Conservation (phyloP, 2,113 vertebrate genomes). For the Istiophorus platypterus region DNA sequence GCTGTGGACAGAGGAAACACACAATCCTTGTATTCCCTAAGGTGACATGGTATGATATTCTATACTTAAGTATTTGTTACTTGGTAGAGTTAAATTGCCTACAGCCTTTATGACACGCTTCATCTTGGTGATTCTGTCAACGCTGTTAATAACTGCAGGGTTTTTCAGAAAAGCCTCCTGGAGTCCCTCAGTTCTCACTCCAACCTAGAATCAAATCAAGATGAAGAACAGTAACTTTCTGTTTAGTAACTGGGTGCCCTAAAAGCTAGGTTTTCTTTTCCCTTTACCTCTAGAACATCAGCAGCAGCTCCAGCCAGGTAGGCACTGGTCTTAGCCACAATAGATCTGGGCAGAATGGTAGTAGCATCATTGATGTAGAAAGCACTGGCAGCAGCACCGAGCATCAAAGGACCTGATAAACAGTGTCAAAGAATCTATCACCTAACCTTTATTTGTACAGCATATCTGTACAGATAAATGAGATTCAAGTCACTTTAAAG, state of each 20-base stretch:
- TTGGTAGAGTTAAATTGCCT: slow-evolving; percentile 40
- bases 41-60: not conserved
- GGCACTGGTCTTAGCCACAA: slow-evolving; percentile 83
- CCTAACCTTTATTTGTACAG: not conserved
- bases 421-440: not conserved
- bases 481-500: not conserved
- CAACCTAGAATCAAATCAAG: slow-evolving; percentile 75
- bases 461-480: not conserved
- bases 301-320: slow-evolving; percentile 84
- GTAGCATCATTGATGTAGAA: slow-evolving; percentile 87
- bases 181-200: slow-evolving; percentile 86
- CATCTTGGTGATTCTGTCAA: slow-evolving; percentile 86
- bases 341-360: slow-evolving; percentile 83
- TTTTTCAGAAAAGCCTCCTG: slow-evolving; percentile 84
- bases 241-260: not conserved
- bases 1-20: slow-evolving; percentile 67
- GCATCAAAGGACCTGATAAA: slow-evolving; percentile 82
- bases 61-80: not conserved
- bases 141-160: slow-evolving; percentile 62
- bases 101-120: slow-evolving; percentile 86
- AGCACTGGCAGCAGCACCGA: slow-evolving; percentile 84
- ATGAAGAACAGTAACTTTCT: not conserved
- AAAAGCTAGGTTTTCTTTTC: not conserved
- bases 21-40: not conserved
- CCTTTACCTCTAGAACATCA: slow-evolving; percentile 87